A percentile compares a stretch with the other conserved stretches of the same genome.
Evolutionary conservation across 2,888 invertebrate species (phyloP).

Genomic region (Phortica magna): DNA sequence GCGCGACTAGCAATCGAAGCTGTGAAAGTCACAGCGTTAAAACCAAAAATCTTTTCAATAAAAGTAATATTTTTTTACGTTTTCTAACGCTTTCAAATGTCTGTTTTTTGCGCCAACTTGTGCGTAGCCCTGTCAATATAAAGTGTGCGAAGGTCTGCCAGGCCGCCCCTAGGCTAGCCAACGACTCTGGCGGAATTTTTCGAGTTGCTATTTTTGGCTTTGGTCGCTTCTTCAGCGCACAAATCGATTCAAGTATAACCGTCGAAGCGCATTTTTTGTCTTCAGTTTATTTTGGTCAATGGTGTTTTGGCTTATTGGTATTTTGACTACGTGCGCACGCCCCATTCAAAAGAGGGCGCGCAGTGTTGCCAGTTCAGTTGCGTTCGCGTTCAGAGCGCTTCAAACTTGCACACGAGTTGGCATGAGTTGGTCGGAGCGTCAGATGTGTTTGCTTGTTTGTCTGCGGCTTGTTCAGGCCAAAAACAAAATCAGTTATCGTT

Average conservation of each 20-base stretch:
- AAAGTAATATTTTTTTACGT: too few species aligned
- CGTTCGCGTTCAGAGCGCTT: neutral
- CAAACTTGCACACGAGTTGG: neutral
- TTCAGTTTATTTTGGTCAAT: constrained; percentile 3
- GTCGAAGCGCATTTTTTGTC: neutral
- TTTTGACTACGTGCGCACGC: neutral
- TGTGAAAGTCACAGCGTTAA: constrained; percentile 19
- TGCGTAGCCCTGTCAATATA: neutral
- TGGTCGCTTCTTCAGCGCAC: neutral
- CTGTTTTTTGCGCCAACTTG: neutral
- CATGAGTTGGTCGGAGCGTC: neutral
- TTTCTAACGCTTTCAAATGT: neutral
- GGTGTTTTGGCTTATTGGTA: constrained; percentile 9
- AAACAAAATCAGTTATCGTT: neutral
- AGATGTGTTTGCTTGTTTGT: neutral
- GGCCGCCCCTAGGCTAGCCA: neutral
- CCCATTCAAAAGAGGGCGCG: neutral
- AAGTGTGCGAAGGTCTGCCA: constrained; percentile 19
- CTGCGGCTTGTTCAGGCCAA: neutral
- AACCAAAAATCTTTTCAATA: constrained; percentile 36
- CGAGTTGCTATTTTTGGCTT: constrained; percentile 1
- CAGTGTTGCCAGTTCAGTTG: neutral
- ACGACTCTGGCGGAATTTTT: constrained; percentile 14
- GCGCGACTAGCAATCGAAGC: neutral
- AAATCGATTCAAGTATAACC: neutral